Base-by-base conservation (phyloP, 2,797 vertebrate genomes). In the Rhynchotus rufescens region DNA sequence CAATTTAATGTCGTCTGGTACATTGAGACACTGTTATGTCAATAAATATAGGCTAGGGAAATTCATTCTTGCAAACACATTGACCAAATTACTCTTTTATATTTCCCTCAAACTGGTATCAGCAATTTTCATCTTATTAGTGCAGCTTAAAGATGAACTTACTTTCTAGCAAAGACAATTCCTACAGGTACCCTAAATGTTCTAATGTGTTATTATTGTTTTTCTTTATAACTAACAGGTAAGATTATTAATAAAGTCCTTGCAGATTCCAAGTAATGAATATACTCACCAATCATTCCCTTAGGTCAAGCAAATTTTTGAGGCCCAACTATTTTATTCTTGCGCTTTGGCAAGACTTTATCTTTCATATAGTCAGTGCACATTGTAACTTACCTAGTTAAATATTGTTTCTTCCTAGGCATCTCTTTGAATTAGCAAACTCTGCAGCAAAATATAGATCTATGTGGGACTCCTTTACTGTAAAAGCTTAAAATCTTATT, bases 361-460 rank as follows among this genome's bases (percentile, higher is more conserved):
- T 86, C 61, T 80, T 82, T 94, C 61, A 82, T 78, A 75, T 93
- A 94, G 84, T 86, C 75, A 72, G 25, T 80, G 77, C 10, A 2
- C 15, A 60, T 1, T 0, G 0, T 54, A 83, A 36, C 28, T n/a
- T n/a, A 56, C 16, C n/a, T 65, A 34, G 40, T 80, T 92, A 80
- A 78, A 51, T 21, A 12, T 51, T 81, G n/a, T 30, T 80, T 79
- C n/a, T 92, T 91, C 81, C 57, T 26, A 36, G 49, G 59, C 59
- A 78, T 25, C 45, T 34, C n/a, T 90, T 88, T 72, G 92, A 91
- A 83, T 59, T 68, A 69, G 54, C 38, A 84, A 84, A 75, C 49
- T 45, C 23, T 56, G 82, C 73, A 84, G 71, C 85, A 64, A 80
- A 78, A 57, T 25, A 20, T 22, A 51, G 67, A 84, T 15, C 60